Conservation (phyloP, 2,797 vertebrate species). For the Nannoperca australis region DNA sequence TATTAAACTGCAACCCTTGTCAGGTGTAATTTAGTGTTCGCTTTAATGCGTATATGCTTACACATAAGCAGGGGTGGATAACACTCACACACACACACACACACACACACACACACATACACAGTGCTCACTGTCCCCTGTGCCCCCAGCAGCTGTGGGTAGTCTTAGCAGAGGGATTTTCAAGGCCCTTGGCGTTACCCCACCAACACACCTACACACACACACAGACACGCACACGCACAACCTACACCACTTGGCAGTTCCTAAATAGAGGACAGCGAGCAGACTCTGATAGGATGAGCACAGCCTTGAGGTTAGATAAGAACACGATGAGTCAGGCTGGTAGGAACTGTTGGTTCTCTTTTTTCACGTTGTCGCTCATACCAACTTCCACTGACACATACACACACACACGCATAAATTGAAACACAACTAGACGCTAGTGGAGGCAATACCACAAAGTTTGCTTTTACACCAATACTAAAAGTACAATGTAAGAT, state of each 20-base stretch:
- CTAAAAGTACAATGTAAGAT: neutral
- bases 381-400: conserved; percentile 1
- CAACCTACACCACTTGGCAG: conserved; percentile 36
- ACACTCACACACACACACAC: neutral
- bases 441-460: neutral
- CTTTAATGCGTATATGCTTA: conserved; percentile 20
- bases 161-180: conserved; percentile 72
- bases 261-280: conserved; percentile 65
- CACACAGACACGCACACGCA: conserved; percentile 25
- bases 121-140: conserved; percentile 48
- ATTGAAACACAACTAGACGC: neutral
- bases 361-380: conserved; percentile 21
- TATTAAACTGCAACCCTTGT: neutral
- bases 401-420: conserved; percentile 11
- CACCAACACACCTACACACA: conserved; percentile 18
- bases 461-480: neutral
- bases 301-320: conserved; percentile 61
- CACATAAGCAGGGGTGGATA: conserved; percentile 13
- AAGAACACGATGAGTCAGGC: conserved; percentile 61
- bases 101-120: conserved; percentile 21
- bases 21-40: conserved; percentile 11
- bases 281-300: conserved; percentile 42
- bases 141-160: conserved; percentile 75
- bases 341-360: conserved; percentile 42
- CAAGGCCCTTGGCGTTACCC: conserved; percentile 59